A percentile compares a stretch with the other conserved stretches of the same genome.
These are phyloP conservation scores for Naja naja DNA, from an alignment of 2,113 vertebrate species.

Conservation along the genomic window DNA sequence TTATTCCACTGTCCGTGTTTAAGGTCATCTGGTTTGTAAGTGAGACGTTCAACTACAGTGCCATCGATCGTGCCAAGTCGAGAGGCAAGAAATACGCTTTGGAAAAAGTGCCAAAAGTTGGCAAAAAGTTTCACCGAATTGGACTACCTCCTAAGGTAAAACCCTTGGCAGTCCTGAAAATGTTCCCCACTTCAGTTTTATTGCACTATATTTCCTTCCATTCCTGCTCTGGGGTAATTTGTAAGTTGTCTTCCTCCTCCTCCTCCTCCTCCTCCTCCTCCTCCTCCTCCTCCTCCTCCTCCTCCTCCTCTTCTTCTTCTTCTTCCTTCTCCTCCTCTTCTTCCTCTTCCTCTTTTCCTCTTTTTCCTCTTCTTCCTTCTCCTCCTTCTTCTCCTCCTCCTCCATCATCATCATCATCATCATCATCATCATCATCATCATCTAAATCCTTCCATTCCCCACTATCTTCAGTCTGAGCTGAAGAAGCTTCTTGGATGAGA, in stretches of 20 bases:
- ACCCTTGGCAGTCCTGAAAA: background rate
- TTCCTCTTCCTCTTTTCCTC: accelerated
- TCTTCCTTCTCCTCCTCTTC: too few relatives aligned
- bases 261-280: too few relatives aligned
- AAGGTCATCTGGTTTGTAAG: slow-evolving; percentile 94
- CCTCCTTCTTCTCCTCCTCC: too few relatives aligned
- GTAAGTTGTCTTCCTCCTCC: background rate
- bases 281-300: too few relatives aligned
- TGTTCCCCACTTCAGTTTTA: background rate
- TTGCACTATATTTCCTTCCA: background rate
- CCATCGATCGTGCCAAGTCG: slow-evolving; percentile 95
- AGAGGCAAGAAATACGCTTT: slow-evolving; percentile 96
- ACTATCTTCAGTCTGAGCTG: too few relatives aligned
- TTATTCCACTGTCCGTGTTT: slow-evolving; percentile 34
- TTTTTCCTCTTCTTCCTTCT: too few relatives aligned
- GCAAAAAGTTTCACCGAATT: slow-evolving; percentile 92
- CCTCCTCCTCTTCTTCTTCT: too few relatives aligned
- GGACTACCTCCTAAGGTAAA: slow-evolving; percentile 95
- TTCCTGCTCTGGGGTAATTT: background rate
- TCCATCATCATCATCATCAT: too few relatives aligned
- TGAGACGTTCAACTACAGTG: slow-evolving; percentile 94
- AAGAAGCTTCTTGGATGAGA: too few relatives aligned
- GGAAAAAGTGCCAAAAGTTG: slow-evolving; percentile 96
- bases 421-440: too few relatives aligned
- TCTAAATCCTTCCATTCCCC: too few relatives aligned